A percentile compares a stretch with the other conserved stretches of the same genome.
Conservation (phyloP, 1,140 invertebrate genomes). For the Sweltsa coloradensis region DNA sequence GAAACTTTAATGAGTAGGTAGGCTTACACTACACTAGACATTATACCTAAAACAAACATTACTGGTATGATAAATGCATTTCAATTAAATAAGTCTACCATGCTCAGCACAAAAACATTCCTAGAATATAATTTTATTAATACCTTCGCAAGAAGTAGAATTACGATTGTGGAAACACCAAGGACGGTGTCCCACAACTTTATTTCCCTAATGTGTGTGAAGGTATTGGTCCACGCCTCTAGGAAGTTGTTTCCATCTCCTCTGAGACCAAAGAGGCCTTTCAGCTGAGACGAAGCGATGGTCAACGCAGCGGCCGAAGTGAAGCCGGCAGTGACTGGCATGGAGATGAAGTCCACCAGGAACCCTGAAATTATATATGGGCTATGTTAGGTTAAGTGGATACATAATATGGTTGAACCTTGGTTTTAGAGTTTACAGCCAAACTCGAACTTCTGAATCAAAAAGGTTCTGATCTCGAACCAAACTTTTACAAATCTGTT, state of each 20-base stretch:
- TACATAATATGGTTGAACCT: too few relatives aligned
- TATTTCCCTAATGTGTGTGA: conserved; percentile 27
- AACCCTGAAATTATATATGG: conserved; percentile 40
- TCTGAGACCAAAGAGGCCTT: conserved; percentile 37
- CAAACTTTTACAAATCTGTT: too few relatives aligned
- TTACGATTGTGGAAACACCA: conserved; percentile 29
- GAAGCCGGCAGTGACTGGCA: conserved; percentile 53
- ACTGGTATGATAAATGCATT: too few relatives aligned
- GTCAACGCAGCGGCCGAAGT: conserved; percentile 54
- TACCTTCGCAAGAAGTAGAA: conserved; percentile 30
- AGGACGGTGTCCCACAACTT: conserved; percentile 30
- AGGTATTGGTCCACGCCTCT: conserved; percentile 30
- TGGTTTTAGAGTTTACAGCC: too few relatives aligned
- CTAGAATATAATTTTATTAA: conserved; percentile 3
- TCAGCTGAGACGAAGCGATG: conserved; percentile 49
- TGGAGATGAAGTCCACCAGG: conserved; percentile 45
- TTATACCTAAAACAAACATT: too few relatives aligned
- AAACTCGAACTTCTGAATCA: too few relatives aligned
- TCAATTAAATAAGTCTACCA: too few relatives aligned
- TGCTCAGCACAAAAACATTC: too few relatives aligned
- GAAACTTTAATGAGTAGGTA: too few relatives aligned
- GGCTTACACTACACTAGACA: too few relatives aligned
- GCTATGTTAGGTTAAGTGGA: too few relatives aligned
- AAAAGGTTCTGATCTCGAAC: too few relatives aligned
- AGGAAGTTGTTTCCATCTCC: conserved; percentile 30